Percentiles rank a stretch among this genome's conserved stretches.
phyloP scores from a whole-genome alignment of 2,888 invertebrate genomes.

The Apotomis betuletana region DNA sequence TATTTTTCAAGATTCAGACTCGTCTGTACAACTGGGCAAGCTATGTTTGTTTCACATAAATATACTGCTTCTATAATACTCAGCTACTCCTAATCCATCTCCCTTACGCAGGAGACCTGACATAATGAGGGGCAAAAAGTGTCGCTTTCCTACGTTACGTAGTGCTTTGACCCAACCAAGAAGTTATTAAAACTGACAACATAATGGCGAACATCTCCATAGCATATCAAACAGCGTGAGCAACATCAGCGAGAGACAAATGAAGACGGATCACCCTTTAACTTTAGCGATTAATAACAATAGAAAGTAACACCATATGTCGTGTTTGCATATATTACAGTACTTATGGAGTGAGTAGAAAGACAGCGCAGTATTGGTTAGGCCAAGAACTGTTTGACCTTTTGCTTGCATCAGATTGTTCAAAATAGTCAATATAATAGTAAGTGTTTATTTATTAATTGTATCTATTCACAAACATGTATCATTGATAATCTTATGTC shows the following conservation, averaged over 20 bases:
- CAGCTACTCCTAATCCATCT: neutral
- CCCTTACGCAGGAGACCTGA: neutral
- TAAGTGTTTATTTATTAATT: slow-evolving; percentile 1
- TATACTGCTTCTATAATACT: neutral
- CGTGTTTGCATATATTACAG: slow-evolving; percentile 59
- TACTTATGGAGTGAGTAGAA: slow-evolving; percentile 36
- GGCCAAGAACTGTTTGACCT: neutral
- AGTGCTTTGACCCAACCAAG: slow-evolving; percentile 1
- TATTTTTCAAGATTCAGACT: no score
- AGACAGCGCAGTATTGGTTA: neutral
- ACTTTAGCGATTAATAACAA: slow-evolving; percentile 51
- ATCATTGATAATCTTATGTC: neutral
- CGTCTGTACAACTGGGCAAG: no score
- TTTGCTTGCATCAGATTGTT: slow-evolving; percentile 17
- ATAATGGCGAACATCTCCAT: slow-evolving; percentile 36
- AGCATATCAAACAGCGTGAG: slow-evolving; percentile 28
- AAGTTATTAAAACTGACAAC: slow-evolving; percentile 24
- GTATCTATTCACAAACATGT: neutral
- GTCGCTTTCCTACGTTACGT: neutral
- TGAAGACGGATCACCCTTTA: slow-evolving; percentile 52
- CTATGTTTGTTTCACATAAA: no score
- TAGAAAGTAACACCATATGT: slow-evolving; percentile 57
- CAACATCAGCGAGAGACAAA: slow-evolving; percentile 46
- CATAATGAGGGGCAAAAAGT: neutral
- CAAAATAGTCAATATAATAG: neutral